These are phyloP conservation scores for Macropus fuliginosus DNA, from an alignment of 2,797 vertebrate species.

Conservation along the genomic window DNA sequence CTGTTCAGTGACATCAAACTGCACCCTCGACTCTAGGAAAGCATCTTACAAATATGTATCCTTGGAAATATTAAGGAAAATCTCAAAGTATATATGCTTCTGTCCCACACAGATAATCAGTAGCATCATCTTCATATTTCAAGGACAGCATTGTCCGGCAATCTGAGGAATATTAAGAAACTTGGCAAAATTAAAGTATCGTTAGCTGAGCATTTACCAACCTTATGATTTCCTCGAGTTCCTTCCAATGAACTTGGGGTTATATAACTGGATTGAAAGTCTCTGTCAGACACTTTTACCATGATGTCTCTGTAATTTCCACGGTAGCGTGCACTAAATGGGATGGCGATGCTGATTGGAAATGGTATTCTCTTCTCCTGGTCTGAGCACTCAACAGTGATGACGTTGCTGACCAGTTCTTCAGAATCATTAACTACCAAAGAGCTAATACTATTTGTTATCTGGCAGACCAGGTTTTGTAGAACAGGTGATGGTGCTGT, in stretches of 20 bases:
- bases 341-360: constrained; percentile 87
- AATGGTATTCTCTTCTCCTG: constrained; percentile 81
- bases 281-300: constrained; percentile 89
- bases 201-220: constrained; percentile 75
- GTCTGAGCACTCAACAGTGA: constrained; percentile 83
- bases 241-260: constrained; percentile 87
- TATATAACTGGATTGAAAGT: constrained; percentile 87
- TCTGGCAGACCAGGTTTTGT: constrained; percentile 84
- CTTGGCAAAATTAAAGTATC: neutral
- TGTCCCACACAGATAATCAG: neutral
- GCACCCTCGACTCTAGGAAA: neutral
- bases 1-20: neutral
- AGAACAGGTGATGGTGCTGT: constrained; percentile 82
- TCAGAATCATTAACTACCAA: constrained; percentile 89
- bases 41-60: neutral
- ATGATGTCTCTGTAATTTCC: constrained; percentile 89
- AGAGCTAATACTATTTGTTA: constrained; percentile 86
- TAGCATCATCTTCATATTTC: neutral
- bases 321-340: constrained; percentile 86
- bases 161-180: constrained; percentile 14
- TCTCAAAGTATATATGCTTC: neutral
- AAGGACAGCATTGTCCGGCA: neutral
- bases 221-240: constrained; percentile 85
- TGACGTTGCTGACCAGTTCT: constrained; percentile 91
- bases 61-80: neutral